Percentiles rank a stretch among this genome's conserved stretches.
phyloP scores from a whole-genome alignment of 2,113 vertebrate species.

The Sardina pilchardus region DNA sequence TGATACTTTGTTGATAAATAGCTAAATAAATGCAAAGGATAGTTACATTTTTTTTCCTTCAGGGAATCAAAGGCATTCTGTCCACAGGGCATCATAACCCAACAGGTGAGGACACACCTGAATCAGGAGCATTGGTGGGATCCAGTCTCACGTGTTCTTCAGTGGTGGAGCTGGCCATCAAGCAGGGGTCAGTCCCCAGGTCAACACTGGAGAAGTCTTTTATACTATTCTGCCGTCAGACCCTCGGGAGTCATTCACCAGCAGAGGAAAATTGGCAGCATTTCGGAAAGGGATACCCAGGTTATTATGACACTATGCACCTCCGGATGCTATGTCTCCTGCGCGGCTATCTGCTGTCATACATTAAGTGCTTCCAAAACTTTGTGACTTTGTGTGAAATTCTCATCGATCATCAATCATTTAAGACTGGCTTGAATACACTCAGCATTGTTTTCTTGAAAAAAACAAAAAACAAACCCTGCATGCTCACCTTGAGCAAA shows the following conservation, averaged over 20 bases:
- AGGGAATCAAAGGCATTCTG: not conserved
- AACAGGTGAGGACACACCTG: not conserved
- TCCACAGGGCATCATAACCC: not conserved
- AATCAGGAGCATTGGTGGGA: not conserved
- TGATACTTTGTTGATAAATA: conserved; percentile 44
- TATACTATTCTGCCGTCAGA: not conserved
- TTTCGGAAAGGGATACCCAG: not conserved
- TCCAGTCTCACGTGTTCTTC: not conserved
- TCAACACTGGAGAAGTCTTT: not conserved
- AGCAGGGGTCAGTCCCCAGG: not conserved
- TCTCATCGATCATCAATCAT: not conserved
- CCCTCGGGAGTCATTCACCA: not conserved
- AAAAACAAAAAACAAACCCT: not conserved
- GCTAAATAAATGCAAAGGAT: conserved; percentile 35
- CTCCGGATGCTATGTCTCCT: not conserved
- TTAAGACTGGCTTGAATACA: not conserved
- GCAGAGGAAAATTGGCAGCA: not conserved
- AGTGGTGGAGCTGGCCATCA: not conserved
- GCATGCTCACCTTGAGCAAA: not conserved
- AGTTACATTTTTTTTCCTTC: not conserved
- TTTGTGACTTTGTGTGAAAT: not conserved
- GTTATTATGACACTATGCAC: not conserved
- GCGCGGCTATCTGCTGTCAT: not conserved
- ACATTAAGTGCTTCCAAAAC: not conserved
- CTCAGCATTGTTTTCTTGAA: not conserved